Evolutionary conservation across 2,888 invertebrate genomes (phyloP).

Genomic region (Caenorhabditis panamensis): DNA sequence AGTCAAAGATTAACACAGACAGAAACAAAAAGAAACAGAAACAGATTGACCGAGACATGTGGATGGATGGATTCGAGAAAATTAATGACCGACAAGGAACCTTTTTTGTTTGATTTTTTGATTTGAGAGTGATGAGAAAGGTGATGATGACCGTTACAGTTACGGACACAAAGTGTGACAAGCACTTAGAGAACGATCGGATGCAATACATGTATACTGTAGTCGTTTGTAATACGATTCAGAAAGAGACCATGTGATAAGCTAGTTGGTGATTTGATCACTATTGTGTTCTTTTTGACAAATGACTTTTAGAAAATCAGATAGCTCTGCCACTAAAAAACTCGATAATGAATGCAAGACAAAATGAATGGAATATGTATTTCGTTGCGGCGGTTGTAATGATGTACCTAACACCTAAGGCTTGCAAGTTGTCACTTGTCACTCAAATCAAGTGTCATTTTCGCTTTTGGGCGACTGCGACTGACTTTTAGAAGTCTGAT

Average conservation of each 20-base stretch:
- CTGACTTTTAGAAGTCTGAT: background rate
- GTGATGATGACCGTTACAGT: too few species aligned
- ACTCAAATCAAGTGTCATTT: too few species aligned
- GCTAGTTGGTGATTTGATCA: constrained; percentile 3
- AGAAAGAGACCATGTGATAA: constrained; percentile 16
- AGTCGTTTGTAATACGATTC: constrained; percentile 13
- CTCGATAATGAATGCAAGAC: background rate
- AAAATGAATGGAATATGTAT: too few species aligned
- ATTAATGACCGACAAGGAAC: background rate
- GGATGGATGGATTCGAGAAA: background rate
- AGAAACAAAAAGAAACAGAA: background rate
- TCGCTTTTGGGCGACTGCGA: too few species aligned
- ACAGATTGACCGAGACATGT: background rate
- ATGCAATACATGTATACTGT: background rate
- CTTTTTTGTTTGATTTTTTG: constrained; percentile 13
- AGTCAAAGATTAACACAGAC: background rate
- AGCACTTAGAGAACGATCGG: constrained; percentile 47
- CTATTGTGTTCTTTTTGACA: constrained; percentile 9
- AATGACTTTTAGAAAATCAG: constrained; percentile 2
- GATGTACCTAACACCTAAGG: constrained; percentile 4
- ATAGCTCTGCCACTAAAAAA: constrained; percentile 3
- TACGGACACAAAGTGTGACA: too few species aligned
- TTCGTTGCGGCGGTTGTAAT: too few species aligned
- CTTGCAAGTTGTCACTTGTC: constrained; percentile 2
- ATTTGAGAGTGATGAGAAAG: constrained; percentile 2